phyloP scores from a whole-genome alignment of 2,113 vertebrate genomes.

The Mormyrus lacerda region DNA sequence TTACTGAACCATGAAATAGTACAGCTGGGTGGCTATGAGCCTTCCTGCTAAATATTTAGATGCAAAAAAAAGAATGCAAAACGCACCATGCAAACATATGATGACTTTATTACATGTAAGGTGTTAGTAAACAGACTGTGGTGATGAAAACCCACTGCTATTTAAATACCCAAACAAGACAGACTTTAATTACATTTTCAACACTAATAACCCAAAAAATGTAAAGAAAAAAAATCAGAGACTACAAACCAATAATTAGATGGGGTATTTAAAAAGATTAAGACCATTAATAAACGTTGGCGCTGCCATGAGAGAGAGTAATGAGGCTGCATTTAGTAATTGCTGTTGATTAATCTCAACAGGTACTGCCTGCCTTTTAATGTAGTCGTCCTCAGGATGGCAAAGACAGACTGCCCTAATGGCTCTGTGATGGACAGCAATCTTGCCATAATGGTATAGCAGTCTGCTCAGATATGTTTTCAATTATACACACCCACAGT shows the following conservation, averaged over 20 bases:
- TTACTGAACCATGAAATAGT: background rate
- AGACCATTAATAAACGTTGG: constrained; percentile 1
- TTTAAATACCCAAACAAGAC: constrained; percentile 7
- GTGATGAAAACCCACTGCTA: constrained; percentile 27
- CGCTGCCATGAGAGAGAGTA: background rate
- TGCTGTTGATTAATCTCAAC: constrained; percentile 13
- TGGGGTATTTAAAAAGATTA: constrained; percentile 14
- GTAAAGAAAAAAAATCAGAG: background rate
- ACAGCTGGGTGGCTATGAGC: constrained; percentile 24
- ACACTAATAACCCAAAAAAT: constrained; percentile 39
- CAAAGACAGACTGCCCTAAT: background rate
- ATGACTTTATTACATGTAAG: constrained; percentile 28
- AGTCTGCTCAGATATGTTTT: constrained; percentile 3
- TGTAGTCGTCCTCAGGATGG: background rate
- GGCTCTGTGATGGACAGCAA: background rate
- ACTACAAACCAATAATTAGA: constrained; percentile 13
- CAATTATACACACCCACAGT: background rate
- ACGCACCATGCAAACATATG: constrained; percentile 11
- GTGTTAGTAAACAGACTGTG: constrained; percentile 31
- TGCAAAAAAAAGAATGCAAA: constrained; percentile 28
- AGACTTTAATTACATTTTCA: constrained; percentile 37
- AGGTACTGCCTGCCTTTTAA: background rate
- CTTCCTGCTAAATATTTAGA: constrained; percentile 27
- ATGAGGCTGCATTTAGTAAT: constrained; percentile 9
- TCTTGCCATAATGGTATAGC: background rate